These are phyloP conservation scores for Pelochelys cantorii DNA, from an alignment of 2,797 vertebrate species.

Conservation along the genomic window DNA sequence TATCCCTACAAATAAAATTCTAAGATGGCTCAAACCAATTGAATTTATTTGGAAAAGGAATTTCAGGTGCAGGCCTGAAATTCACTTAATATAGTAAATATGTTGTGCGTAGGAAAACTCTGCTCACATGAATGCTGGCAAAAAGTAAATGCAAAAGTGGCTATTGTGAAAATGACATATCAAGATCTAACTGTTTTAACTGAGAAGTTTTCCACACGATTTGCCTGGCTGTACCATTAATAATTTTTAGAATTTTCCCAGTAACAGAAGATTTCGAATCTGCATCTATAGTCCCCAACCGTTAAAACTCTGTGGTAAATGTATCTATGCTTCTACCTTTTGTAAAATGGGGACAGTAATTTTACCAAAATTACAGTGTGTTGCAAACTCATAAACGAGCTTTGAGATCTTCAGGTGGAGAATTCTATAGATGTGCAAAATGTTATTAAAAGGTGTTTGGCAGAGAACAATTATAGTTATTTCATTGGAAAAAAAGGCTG, in stretches of 20 bases:
- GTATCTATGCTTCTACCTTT: neutral
- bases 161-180: neutral
- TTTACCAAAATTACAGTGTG: constrained; percentile 37
- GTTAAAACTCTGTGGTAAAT: constrained; percentile 4
- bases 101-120: neutral
- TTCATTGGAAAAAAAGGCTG: constrained; percentile 58
- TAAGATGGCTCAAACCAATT: neutral
- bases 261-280: neutral
- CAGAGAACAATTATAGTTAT: constrained; percentile 53
- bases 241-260: neutral
- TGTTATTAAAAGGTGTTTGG: constrained; percentile 58
- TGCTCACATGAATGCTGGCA: accelerated
- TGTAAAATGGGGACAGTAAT: constrained; percentile 18
- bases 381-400: constrained; percentile 39
- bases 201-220: neutral
- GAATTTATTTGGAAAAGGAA: neutral
- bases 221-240: neutral
- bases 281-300: neutral
- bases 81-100: neutral
- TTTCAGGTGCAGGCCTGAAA: neutral
- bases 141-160: neutral
- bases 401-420: constrained; percentile 11
- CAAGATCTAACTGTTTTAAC: neutral
- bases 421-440: constrained; percentile 37
- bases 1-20: neutral